Percentiles rank a stretch among this genome's conserved stretches.
Evolutionary conservation across 2,797 vertebrate genomes (phyloP).

Genomic region (Anableps anableps): DNA sequence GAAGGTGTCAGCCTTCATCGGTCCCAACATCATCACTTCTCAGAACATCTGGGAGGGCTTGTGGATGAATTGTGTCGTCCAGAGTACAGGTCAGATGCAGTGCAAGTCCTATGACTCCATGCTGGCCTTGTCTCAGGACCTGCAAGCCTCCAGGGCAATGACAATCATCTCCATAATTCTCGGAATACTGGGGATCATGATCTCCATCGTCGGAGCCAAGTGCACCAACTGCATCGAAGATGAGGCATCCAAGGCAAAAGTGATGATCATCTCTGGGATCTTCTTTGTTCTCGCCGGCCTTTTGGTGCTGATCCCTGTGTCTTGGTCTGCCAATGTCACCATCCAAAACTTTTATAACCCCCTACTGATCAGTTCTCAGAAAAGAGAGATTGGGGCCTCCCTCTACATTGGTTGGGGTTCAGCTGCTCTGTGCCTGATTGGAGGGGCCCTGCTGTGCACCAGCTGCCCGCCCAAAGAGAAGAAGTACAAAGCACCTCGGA

Average conservation of each 20-base stretch:
- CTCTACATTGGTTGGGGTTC: slow-evolving; percentile 93
- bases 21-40: slow-evolving; percentile 91
- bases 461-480: slow-evolving; percentile 90
- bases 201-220: slow-evolving; percentile 91
- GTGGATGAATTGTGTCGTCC: slow-evolving; percentile 91
- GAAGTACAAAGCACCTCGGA: slow-evolving; percentile 84
- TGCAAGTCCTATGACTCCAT: slow-evolving; percentile 92
- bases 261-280: slow-evolving; percentile 90
- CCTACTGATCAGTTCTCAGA: slow-evolving; percentile 70
- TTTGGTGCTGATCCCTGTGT: slow-evolving; percentile 89
- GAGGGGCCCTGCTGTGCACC: slow-evolving; percentile 90
- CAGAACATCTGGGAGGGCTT: slow-evolving; percentile 89
- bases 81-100: slow-evolving; percentile 94
- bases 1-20: slow-evolving; percentile 90
- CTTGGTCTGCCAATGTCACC: slow-evolving; percentile 89
- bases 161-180: slow-evolving; percentile 88
- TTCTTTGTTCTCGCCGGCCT: slow-evolving; percentile 87
- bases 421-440: slow-evolving; percentile 85
- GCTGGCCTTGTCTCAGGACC: slow-evolving; percentile 85
- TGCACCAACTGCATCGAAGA: slow-evolving; percentile 96
- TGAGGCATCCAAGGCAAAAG: slow-evolving; percentile 88
- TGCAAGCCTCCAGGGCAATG: slow-evolving; percentile 92
- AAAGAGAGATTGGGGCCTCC: slow-evolving; percentile 87
- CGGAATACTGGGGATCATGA: slow-evolving; percentile 83
- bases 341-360: slow-evolving; percentile 91